Evolutionary conservation across 2,113 vertebrate genomes (phyloP), one percentile per base, ranked within the genome.

Genomic region (Hippocampus mohnikei): DNA sequence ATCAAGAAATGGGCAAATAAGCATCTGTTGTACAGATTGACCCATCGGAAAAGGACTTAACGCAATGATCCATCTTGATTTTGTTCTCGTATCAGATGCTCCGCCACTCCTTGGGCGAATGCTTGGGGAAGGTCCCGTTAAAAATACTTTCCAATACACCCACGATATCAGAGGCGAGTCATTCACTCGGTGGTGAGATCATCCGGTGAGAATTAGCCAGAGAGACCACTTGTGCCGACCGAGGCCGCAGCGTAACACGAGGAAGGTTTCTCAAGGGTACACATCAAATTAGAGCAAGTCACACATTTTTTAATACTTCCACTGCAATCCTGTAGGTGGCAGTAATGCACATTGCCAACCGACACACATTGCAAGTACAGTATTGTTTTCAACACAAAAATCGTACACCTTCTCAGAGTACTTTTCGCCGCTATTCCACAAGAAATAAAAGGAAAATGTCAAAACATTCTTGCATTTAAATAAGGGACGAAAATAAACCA

Each of bases 131-230:
- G 75, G 80, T 80, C 77, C 81, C 75, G 74, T 86, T 61, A 70
- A 88, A 89, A 89, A 88, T 88, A 91, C 74, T 86, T 81, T 77
- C 78, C 81, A 74, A 83, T 85, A 75, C 87, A 81, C 78, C 78
- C 84, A 84, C 80, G 79, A 89, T 85, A 88, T 90, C 88, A 87
- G 85, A 74, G 83, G 75, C 46, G 64, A 80, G 83, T 85, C 78
- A 72, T 85, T 85, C 86, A 88, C 87, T 84, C 86, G 81, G 52
- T 70, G 62, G 87, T 89, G 88, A 89, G 88, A 87, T 88, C 89
- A 90, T 84, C 84, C 70, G 83, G 83, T 40, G 71, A 73, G 73
- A 86, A 80, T 25, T 74, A 74, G 75, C 62, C 65, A 72, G 75
- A 74, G 79, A 59, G 70, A 60, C 52, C 61, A 78, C 66, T 55